Base-by-base conservation (phyloP, 2,113 vertebrate species). In the Sitta europaea region DNA sequence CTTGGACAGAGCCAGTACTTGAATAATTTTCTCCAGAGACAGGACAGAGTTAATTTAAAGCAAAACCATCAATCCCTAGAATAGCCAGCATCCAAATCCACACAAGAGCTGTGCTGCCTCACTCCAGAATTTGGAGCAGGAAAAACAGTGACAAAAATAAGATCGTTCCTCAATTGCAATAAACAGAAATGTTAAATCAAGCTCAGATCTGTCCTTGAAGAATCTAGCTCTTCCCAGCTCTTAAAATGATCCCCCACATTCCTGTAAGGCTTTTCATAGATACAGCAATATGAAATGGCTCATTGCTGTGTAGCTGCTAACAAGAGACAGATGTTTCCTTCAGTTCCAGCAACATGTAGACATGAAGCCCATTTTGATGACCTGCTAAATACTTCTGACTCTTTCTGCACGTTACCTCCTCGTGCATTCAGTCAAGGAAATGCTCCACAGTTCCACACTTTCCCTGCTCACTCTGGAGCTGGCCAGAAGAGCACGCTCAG, bases 301-400 rank as follows among this genome's bases (percentile, higher is more conserved):
- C 54, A 5, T 62, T 87, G 35, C 87, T 82, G 27, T 74, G 48
- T 66, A 74, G 79, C 82, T 95, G 82, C 90, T 96, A 97, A 93
- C 73, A 67, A 77, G 92, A 94, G 31, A 86, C 93, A 94, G 90
- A 95, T 96, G 94, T 96, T 95, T 66, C 79, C 29, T 57, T 65
- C 72, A 71, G 71, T 84, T 84, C 82, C 72, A 93, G 50, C 72
- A 84, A 93, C 80, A 75, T 29, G 40, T 25, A 95, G 88, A 88
- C 90, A 90, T 31, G 36, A 92, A 92, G 68, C 31, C 59, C 51
- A 53, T 84, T 84, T 50, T 48, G 79, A 92, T 67, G 85, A 92
- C 79, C 82, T 74, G 84, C 75, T 76, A 83, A 86, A 82, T 76
- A 88, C 76, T 90, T 93, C 57, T 93, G 70, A 70, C 85, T 87